Evolutionary conservation across 2,888 invertebrate genomes (phyloP).

Genomic region (Oscheius sp.): DNA sequence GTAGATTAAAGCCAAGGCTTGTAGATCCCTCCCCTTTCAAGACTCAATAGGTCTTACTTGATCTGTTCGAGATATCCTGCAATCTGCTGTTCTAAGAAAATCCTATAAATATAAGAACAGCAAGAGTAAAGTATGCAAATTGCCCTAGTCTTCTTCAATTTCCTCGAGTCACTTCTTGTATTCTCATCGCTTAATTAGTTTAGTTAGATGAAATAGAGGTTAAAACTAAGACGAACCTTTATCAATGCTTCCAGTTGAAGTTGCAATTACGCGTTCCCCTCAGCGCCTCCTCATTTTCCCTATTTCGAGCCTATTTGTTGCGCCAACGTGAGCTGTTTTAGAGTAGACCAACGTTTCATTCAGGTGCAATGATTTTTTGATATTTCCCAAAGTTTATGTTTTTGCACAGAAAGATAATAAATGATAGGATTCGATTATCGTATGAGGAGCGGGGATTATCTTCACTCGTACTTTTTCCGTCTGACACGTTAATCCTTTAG

Average conservation of each 20-base stretch:
- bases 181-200: not conserved
- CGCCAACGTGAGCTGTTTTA: conserved; percentile 7
- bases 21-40: conserved; percentile 20
- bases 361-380: not conserved
- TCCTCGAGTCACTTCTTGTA: not conserved
- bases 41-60: not conserved
- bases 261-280: conserved; percentile 19
- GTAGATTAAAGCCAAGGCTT: conserved; percentile 6
- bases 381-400: not conserved
- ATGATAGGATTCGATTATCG: conserved; percentile 27
- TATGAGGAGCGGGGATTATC: conserved; percentile 15
- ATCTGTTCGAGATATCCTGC: not conserved
- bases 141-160: not conserved
- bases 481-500: conserved; percentile 28
- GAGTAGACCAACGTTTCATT: not conserved
- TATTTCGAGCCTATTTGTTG: conserved; percentile 24
- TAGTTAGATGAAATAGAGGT: not conserved
- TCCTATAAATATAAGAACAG: not conserved
- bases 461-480: conserved; percentile 20
- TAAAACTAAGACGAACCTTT: not conserved
- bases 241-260: not conserved
- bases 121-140: not conserved
- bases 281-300: conserved; percentile 23
- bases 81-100: not conserved
- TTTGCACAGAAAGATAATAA: conserved; percentile 2